Conservation (phyloP, 2,888 invertebrate genomes). For the Entomobrya multifasciata region DNA sequence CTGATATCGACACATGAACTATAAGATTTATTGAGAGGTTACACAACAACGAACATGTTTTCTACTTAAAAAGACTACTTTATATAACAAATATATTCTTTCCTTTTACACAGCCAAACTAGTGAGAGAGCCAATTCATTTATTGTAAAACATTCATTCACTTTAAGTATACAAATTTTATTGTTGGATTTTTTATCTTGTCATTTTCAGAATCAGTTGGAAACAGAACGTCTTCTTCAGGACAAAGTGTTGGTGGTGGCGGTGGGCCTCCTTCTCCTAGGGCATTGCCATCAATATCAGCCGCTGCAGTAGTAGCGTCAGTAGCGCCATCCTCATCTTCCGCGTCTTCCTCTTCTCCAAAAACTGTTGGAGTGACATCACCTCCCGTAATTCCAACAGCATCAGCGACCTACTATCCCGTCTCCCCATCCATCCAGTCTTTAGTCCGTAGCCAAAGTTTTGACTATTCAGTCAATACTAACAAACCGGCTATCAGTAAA, state of each 20-base stretch:
- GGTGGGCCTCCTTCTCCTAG: slow-evolving; percentile 8
- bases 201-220: slow-evolving; percentile 70
- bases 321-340: not conserved
- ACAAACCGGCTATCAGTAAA: slow-evolving; percentile 18
- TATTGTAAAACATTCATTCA: not conserved
- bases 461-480: slow-evolving; percentile 38
- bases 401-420: slow-evolving; percentile 27
- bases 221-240: slow-evolving; percentile 51
- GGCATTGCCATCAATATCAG: slow-evolving; percentile 6
- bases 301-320: not conserved
- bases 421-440: slow-evolving; percentile 55
- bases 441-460: slow-evolving; percentile 56
- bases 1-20: slow-evolving; percentile 15
- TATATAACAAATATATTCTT: too few species aligned
- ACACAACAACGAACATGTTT: slow-evolving; percentile 17
- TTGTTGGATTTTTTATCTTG: slow-evolving; percentile 24
- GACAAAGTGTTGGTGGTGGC: not conserved
- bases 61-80: too few species aligned
- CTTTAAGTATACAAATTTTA: slow-evolving; percentile 26
- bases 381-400: slow-evolving; percentile 8
- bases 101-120: not conserved
- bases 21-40: slow-evolving; percentile 36
- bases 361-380: not conserved
- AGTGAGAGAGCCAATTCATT: slow-evolving; percentile 47
- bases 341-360: not conserved